Percentiles rank a stretch among this genome's conserved stretches.
These are phyloP conservation scores for Callitettix versicolor DNA, from an alignment of 1,140 invertebrate genomes.

Conservation along the genomic window DNA sequence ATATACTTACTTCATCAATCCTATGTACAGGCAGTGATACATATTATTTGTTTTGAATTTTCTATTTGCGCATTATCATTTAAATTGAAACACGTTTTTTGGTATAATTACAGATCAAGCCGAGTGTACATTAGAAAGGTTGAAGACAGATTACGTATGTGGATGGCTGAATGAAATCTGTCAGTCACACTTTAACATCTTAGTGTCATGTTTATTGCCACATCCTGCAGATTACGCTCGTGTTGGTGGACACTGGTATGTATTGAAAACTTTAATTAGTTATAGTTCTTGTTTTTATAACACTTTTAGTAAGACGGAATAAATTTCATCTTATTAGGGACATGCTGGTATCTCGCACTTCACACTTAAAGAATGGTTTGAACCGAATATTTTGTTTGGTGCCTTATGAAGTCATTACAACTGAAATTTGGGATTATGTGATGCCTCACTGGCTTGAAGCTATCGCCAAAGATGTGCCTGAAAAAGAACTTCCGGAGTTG, in stretches of 20 bases:
- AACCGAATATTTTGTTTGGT: slow-evolving; percentile 89
- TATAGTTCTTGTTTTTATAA: too few relatives aligned
- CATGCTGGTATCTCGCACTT: slow-evolving; percentile 74
- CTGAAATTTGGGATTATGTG: slow-evolving; percentile 93
- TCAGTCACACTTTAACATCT: slow-evolving; percentile 75
- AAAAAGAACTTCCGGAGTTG: slow-evolving; percentile 82
- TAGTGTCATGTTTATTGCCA: slow-evolving; percentile 75
- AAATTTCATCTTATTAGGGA: slow-evolving; percentile 63
- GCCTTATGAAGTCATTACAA: slow-evolving; percentile 92
- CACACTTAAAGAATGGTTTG: slow-evolving; percentile 90
- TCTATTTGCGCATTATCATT: too few relatives aligned
- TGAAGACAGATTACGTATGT: slow-evolving; percentile 90
- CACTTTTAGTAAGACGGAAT: too few relatives aligned
- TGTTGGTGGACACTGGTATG: slow-evolving; percentile 87
- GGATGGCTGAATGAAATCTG: slow-evolving; percentile 81
- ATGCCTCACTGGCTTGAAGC: slow-evolving; percentile 99
- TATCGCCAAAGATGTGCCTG: slow-evolving; percentile 86
- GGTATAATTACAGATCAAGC: slow-evolving; percentile 63
- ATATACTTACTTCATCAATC: too few relatives aligned
- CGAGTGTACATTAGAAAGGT: slow-evolving; percentile 75
- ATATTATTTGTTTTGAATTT: too few relatives aligned
- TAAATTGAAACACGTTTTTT: too few relatives aligned
- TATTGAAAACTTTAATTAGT: slow-evolving; percentile 11
- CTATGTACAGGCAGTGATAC: too few relatives aligned
- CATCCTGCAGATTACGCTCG: slow-evolving; percentile 81